Evolutionary conservation across 1,140 invertebrate genomes (phyloP).

Genomic region (Procambarus clarkii): DNA sequence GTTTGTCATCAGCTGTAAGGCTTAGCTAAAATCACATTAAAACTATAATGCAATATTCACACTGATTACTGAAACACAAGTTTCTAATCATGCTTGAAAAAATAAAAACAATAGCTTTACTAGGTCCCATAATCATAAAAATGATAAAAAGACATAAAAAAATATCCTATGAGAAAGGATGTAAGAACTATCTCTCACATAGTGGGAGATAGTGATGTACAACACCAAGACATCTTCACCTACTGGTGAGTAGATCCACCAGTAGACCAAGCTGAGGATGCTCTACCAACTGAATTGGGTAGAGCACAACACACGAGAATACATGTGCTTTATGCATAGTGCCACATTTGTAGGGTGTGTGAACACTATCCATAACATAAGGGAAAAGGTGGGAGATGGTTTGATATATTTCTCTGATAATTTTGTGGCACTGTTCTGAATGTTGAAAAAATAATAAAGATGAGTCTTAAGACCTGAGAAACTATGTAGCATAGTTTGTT

Average conservation of each 20-base stretch:
- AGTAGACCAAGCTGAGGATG: not conserved
- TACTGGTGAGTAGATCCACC: not conserved
- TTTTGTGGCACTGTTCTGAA: constrained; percentile 18
- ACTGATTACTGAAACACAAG: constrained; percentile 34
- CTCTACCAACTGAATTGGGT: constrained; percentile 1
- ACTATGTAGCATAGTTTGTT: constrained; percentile 18
- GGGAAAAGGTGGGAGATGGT: constrained; percentile 12
- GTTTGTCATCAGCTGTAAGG: constrained; percentile 64
- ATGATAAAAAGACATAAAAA: constrained; percentile 11
- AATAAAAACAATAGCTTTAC: constrained; percentile 33
- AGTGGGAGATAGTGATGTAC: constrained; percentile 20
- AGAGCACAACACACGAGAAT: not conserved
- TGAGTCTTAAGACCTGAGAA: constrained; percentile 38
- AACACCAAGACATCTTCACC: not conserved
- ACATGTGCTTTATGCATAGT: not conserved
- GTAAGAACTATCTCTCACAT: constrained; percentile 46
- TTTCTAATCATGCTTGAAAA: constrained; percentile 37
- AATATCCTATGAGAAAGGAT: constrained; percentile 19
- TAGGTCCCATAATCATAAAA: constrained; percentile 38
- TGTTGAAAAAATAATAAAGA: constrained; percentile 19
- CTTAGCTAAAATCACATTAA: constrained; percentile 65
- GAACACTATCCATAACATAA: not conserved
- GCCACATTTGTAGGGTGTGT: constrained; percentile 3
- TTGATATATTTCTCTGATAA: not conserved
- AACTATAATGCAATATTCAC: constrained; percentile 52